phyloP scores from a whole-genome alignment of 1,140 invertebrate genomes.

The Uloborus diversus region DNA sequence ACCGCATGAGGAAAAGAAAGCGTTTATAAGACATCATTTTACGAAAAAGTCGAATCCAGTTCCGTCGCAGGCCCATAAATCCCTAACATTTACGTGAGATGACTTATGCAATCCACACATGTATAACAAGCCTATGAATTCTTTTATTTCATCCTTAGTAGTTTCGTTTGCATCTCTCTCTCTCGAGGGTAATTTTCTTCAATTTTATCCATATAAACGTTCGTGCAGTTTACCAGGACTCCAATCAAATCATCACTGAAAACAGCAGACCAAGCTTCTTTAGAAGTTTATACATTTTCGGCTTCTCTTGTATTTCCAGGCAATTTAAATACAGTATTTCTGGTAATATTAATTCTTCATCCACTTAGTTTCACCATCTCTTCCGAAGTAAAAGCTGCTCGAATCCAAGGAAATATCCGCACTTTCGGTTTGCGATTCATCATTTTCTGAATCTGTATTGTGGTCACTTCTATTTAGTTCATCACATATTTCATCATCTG shows the following conservation, averaged over 20 bases:
- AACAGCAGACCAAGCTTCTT: background rate
- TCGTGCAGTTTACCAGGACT: background rate
- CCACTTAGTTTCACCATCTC: background rate
- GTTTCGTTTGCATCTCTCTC: background rate
- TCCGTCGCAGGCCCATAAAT: constrained; percentile 2
- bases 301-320: background rate
- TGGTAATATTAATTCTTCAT: background rate
- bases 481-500: background rate
- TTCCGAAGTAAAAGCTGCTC: background rate
- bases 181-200: background rate
- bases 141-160: background rate
- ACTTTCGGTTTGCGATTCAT: too few species aligned
- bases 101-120: constrained; percentile 17
- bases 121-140: background rate
- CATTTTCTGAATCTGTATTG: background rate
- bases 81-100: background rate
- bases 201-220: background rate
- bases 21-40: background rate
- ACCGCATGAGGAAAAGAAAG: constrained; percentile 24
- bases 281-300: background rate
- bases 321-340: background rate
- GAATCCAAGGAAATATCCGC: too few species aligned
- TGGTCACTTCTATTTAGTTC: background rate
- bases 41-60: constrained; percentile 4
- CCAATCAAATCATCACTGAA: background rate